phyloP scores from a whole-genome alignment of 2,797 vertebrate genomes.

The Cossypha dichroa region DNA sequence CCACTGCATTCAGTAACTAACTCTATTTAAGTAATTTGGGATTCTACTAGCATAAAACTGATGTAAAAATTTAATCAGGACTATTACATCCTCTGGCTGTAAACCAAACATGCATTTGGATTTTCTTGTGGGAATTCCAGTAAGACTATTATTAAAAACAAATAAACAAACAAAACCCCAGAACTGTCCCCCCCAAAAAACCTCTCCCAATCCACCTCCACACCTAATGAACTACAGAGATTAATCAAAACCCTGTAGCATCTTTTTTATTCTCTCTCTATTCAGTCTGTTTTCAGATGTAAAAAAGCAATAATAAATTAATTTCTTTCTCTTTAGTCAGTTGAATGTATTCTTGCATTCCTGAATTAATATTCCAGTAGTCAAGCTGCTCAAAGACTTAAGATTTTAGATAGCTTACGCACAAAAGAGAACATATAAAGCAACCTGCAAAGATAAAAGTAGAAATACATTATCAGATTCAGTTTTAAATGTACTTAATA shows the following conservation, averaged over 20 bases:
- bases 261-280: neutral
- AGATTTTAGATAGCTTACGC: neutral
- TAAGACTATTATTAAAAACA: neutral
- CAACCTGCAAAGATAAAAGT: neutral
- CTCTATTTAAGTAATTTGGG: neutral
- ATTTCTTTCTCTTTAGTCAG: neutral
- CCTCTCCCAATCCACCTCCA: accelerated
- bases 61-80: neutral
- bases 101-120: neutral
- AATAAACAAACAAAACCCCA: accelerated
- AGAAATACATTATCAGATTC: neutral
- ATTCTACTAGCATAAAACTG: neutral
- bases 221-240: neutral
- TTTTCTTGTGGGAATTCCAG: neutral
- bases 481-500: neutral
- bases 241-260: neutral
- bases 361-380: neutral
- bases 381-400: neutral
- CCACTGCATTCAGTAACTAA: neutral
- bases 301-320: neutral
- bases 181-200: accelerated
- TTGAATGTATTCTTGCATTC: neutral
- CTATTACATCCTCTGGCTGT: neutral
- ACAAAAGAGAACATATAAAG: neutral
- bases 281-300: neutral